Conservation (phyloP, 2,888 invertebrate species). For the Agapostemon virescens region DNA sequence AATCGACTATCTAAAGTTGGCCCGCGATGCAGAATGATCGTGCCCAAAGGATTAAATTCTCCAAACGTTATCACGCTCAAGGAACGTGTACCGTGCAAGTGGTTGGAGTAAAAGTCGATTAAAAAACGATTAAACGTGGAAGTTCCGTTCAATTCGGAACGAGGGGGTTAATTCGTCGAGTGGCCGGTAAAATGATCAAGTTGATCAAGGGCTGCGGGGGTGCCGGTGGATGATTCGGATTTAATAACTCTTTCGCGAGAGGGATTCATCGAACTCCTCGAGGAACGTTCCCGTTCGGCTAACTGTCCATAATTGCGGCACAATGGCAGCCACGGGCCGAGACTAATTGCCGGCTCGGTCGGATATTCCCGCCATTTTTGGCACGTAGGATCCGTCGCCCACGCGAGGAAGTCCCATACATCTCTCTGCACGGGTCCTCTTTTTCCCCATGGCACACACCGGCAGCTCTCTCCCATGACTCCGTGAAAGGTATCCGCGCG, state of each 20-base stretch:
- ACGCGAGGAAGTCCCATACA: constrained; percentile 37
- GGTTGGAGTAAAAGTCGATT: constrained; percentile 4
- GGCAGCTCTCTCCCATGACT: constrained; percentile 68
- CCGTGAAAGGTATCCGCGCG: constrained; percentile 57
- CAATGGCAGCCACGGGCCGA: constrained; percentile 42
- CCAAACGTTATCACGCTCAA: not conserved
- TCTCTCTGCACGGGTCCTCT: constrained; percentile 36
- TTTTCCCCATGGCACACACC: constrained; percentile 21
- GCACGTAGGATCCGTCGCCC: constrained; percentile 42
- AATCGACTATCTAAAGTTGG: too few relatives aligned
- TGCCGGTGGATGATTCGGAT: constrained; percentile 33
- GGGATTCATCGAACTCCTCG: constrained; percentile 35
- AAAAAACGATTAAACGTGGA: not conserved
- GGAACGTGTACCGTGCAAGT: not conserved
- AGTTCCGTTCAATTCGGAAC: not conserved
- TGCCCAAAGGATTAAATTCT: not conserved
- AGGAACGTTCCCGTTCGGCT: constrained; percentile 19
- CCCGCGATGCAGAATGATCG: too few relatives aligned
- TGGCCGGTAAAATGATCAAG: constrained; percentile 29
- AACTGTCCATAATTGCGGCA: constrained; percentile 56
- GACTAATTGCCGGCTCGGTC: constrained; percentile 58
- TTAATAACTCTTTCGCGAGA: constrained; percentile 51
- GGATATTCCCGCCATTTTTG: constrained; percentile 55
- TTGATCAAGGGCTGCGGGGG: constrained; percentile 39
- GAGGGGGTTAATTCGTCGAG: constrained; percentile 7